Conservation (phyloP, 2,888 invertebrate species). For the Trissoscelio sp. region DNA sequence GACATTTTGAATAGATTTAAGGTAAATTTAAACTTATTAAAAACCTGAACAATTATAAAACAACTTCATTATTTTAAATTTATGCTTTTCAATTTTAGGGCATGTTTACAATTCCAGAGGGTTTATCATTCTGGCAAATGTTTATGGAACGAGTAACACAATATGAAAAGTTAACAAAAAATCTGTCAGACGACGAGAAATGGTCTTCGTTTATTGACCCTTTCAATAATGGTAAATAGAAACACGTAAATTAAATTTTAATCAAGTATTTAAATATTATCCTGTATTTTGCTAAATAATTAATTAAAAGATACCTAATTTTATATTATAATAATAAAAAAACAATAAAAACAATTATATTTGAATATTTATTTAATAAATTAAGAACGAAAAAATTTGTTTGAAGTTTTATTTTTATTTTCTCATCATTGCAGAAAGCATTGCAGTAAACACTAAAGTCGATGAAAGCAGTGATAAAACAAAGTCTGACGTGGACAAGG, state of each 20-base stretch:
- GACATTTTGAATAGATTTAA: slow-evolving; percentile 86
- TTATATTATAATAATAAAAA: too few relatives aligned
- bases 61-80: slow-evolving; percentile 26
- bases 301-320: not conserved
- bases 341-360: too few relatives aligned
- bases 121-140: slow-evolving; percentile 88
- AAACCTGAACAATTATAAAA: not conserved
- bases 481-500: not conserved
- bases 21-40: slow-evolving; percentile 75
- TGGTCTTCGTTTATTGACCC: slow-evolving; percentile 87
- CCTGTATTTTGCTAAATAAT: too few relatives aligned
- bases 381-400: too few relatives aligned
- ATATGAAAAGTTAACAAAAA: slow-evolving; percentile 88
- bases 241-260: not conserved
- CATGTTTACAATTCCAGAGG: slow-evolving; percentile 87
- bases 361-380: too few relatives aligned
- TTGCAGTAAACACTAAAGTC: not conserved
- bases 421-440: not conserved
- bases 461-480: not conserved
- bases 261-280: too few relatives aligned
- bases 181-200: slow-evolving; percentile 86
- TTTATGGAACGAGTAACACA: slow-evolving; percentile 88
- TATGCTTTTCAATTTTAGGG: slow-evolving; percentile 81
- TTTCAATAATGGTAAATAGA: slow-evolving; percentile 82
- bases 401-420: not conserved